Evolutionary conservation across 1,140 invertebrate species (phyloP), one percentile per base, ranked within the genome.

Genomic region (Phocides pigmalion): DNA sequence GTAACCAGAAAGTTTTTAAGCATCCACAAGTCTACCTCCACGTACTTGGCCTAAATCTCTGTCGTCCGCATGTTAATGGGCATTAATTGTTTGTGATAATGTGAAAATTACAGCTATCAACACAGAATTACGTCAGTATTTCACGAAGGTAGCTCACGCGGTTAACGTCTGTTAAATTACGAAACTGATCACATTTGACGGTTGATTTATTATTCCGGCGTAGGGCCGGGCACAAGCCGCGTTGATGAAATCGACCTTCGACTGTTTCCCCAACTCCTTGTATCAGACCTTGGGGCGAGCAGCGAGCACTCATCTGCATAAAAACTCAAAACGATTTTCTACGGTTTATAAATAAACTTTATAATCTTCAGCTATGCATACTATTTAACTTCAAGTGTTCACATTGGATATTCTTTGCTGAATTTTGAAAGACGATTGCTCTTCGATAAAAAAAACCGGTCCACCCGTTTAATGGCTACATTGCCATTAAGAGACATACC

Each of bases 161-260:
- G 35, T 4, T 14, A 39, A 42, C 32, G 14, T 37, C 16, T 44
- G 53, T 56, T 20, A 32, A 56, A 8, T 56, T 44, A 28, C 20
- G 0, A 56, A 56, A 1, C 53, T 16, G 15, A 42, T 56, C 39
- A 56, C 53, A 56, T 56, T 41, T 14, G 20, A 11, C 0, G 12
- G 17, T 16, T 25, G 39, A 42, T 56, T n/a, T 56, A 42, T 28
- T 42, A 56, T 56, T 56, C 53, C 53, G 39, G 39, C 37, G 39
- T 20, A 14, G 17, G 51, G 37, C 19, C 28, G 28, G 28, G 28
- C 22, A 15, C 49, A 14, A 14, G 32, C 28, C n/a, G n/a, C 22
- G 37, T 3, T 56, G 53, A 28, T 42, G 53, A 56, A 54, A 54
- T 39, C 35, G 19, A 50, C 51, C 35, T 41, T 25, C 19, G 39